Conservation (phyloP, 2,888 invertebrate genomes). For the Nephrocerus scutellatus region DNA sequence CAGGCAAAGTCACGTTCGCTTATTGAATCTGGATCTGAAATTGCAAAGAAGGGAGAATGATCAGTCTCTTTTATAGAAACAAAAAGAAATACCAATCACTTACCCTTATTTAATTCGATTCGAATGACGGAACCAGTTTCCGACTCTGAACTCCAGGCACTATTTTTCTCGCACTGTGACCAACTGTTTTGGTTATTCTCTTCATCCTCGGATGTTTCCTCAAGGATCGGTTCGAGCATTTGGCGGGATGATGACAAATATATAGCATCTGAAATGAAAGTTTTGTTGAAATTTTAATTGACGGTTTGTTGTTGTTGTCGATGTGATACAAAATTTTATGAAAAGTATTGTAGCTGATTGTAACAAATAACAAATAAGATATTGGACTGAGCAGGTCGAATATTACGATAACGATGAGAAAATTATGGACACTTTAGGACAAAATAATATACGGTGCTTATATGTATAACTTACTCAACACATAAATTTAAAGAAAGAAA, state of each 20-base stretch:
- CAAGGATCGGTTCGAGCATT: constrained; percentile 74
- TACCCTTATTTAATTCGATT: constrained; percentile 52
- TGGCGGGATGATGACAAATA: constrained; percentile 44
- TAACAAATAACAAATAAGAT: no score
- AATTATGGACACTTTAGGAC: no score
- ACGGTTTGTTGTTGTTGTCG: constrained; percentile 5
- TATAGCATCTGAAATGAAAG: constrained; percentile 35
- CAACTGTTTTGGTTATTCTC: constrained; percentile 41
- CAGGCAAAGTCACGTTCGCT: constrained; percentile 70
- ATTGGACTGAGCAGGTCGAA: no score
- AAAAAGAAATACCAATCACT: constrained; percentile 7
- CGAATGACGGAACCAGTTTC: constrained; percentile 77
- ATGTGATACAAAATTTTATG: no score
- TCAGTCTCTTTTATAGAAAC: not conserved
- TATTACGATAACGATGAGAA: no score
- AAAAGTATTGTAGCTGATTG: no score
- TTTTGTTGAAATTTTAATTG: not conserved
- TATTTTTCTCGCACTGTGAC: constrained; percentile 38
- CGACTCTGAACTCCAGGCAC: constrained; percentile 57
- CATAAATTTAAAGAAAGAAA: no score
- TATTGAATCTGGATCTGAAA: constrained; percentile 44
- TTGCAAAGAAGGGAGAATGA: not conserved
- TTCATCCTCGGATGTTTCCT: constrained; percentile 78
- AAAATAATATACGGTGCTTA: no score
- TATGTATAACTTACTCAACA: no score